These are phyloP conservation scores for Temnothorax curvispinosus DNA, from an alignment of 1,140 invertebrate species.

Conservation along the genomic window DNA sequence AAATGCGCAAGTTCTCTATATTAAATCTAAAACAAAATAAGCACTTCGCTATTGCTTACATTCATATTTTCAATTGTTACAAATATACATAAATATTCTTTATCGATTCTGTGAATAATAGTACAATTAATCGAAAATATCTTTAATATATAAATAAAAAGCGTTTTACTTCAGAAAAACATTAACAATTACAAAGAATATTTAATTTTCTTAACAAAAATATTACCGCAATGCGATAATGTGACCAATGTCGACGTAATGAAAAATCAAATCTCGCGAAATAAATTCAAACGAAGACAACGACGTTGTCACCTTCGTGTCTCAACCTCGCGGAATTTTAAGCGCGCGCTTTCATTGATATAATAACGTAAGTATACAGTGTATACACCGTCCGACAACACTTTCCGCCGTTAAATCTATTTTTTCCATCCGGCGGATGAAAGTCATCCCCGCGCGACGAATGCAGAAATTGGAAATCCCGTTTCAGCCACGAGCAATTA, in stretches of 20 bases:
- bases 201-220: background rate
- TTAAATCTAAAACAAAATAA: no score
- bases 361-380: background rate
- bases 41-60: no score
- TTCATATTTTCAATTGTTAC: no score
- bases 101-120: no score
- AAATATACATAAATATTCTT: no score
- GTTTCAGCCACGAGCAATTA: slow-evolving; percentile 77
- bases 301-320: background rate
- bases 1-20: no score
- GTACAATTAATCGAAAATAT: no score
- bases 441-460: slow-evolving; percentile 50
- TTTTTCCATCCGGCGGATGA: slow-evolving; percentile 32
- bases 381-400: background rate
- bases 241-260: background rate
- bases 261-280: background rate
- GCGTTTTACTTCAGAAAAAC: background rate
- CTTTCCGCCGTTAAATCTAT: slow-evolving; percentile 35
- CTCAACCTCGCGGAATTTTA: background rate
- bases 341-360: background rate
- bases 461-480: slow-evolving; percentile 70
- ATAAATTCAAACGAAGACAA: background rate
- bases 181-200: background rate
- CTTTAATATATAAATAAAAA: background rate
- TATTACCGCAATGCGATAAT: background rate